Conservation (phyloP, 2,888 invertebrate species). For the Gerris lacustris region DNA sequence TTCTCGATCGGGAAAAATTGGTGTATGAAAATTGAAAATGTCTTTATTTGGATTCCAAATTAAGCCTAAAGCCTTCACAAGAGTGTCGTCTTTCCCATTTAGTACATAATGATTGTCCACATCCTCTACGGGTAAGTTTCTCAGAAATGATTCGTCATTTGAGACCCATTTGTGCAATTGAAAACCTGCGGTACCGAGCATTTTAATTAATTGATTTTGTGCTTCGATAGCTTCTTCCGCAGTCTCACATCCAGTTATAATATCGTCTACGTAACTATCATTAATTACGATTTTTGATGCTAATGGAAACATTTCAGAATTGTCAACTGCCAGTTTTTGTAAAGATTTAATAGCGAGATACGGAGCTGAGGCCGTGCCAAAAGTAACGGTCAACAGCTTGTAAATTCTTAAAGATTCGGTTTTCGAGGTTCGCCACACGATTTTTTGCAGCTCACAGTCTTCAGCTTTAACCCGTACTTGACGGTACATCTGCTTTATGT, state of each 20-base stretch:
- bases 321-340: neutral
- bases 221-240: neutral
- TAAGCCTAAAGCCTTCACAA: constrained; percentile 10
- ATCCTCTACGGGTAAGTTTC: neutral
- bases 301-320: too few relatives aligned
- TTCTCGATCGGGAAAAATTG: neutral
- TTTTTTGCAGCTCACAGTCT: neutral
- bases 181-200: constrained; percentile 4
- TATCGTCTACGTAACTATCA: constrained; percentile 12
- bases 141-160: constrained; percentile 5
- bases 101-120: neutral
- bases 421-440: neutral
- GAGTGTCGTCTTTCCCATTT: neutral
- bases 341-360: constrained; percentile 9
- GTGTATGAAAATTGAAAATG: neutral
- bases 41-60: constrained; percentile 8
- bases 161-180: constrained; percentile 12
- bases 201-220: neutral
- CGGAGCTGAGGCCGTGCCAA: constrained; percentile 14
- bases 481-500: constrained; percentile 8
- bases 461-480: neutral
- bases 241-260: constrained; percentile 4
- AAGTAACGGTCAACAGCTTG: constrained; percentile 9
- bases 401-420: neutral
- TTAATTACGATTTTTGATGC: neutral